Base-by-base conservation (phyloP, 1,140 invertebrate species). In the Meloidogyne exigua region DNA sequence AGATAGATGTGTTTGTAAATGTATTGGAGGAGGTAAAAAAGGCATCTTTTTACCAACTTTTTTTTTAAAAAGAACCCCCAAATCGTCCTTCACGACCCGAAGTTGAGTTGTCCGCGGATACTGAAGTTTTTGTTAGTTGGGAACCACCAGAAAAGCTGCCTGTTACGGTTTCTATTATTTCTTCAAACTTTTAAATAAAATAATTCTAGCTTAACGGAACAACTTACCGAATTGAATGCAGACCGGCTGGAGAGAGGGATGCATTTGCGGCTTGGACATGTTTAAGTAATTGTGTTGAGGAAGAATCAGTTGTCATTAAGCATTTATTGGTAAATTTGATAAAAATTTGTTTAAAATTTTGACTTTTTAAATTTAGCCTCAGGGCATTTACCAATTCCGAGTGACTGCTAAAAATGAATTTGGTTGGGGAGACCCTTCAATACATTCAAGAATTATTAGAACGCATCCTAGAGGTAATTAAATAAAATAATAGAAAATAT, bases 231-330 rank as follows among this genome's bases (percentile, higher is more conserved):
- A 89, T 96, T 4, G 93, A 96, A 82, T 88, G 86, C 75, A 86
- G 87, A 69, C 84, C 79, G n/a, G 86, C 85, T n/a, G 86, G 84
- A n/a, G 91, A 91, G 25, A 90, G 82, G 36, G 85, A 87, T 71
- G 81, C 79, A 68, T 83, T 78, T 72, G 79, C 81, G 10, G 70
- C 81, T 21, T 99, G 96, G 96, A 91, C 90, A n/a, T 91, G 92
- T 21, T 91, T 93, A 3, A 92, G 92, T 5, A 91, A 92, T 75
- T 94, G 95, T 81, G 95, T 97, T 66, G 93, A 94, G 85, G 94
- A 97, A 83, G 95, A 98, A 87, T 95, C 95, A 88, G 96, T 92
- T 83, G 88, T 96, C 0, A 90, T 97, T 0, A 90, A 91, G 79
- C 91, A 92, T 78, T 90, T 99, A 57, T 57, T 57, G 2, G 88